Percentiles rank a stretch among this genome's conserved stretches.
Evolutionary conservation across 2,113 vertebrate genomes (phyloP).

Genomic region (Phyllopteryx taeniolatus): DNA sequence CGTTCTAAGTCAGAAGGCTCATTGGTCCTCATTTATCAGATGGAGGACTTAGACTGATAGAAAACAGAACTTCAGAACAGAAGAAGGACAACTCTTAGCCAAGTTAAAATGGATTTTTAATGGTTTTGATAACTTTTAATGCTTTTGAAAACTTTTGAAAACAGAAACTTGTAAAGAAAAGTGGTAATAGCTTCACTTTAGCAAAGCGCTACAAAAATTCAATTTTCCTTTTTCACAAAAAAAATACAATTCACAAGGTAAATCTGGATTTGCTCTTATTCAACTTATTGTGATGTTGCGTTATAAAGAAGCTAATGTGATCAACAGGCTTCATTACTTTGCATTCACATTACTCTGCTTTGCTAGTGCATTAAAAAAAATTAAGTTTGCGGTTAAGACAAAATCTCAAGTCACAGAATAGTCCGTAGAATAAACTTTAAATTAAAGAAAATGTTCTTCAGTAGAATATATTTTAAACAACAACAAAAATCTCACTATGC

Average conservation of each 20-base stretch:
- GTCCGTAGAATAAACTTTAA: neutral
- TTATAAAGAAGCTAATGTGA: too few species aligned
- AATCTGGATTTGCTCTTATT: neutral
- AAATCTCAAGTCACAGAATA: constrained; percentile 8
- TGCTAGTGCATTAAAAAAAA: neutral
- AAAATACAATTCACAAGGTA: neutral
- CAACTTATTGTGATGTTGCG: too few species aligned
- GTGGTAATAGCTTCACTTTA: too few species aligned
- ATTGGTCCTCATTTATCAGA: constrained; percentile 45
- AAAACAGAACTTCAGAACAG: constrained; percentile 1
- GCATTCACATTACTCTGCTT: neutral
- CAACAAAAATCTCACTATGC: neutral
- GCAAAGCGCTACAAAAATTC: too few species aligned
- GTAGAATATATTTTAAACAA: constrained; percentile 4
- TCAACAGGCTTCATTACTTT: neutral
- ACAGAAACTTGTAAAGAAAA: too few species aligned
- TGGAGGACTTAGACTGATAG: neutral
- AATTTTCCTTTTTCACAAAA: neutral
- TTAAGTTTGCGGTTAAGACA: constrained; percentile 3
- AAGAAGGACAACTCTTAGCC: too few species aligned
- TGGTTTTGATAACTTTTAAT: too few species aligned
- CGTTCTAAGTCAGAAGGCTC: constrained; percentile 21
- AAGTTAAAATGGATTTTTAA: too few species aligned
- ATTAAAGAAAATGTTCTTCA: neutral
- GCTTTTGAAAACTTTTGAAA: too few species aligned